Percentiles rank a stretch among this genome's conserved stretches.
Evolutionary conservation across 2,113 vertebrate species (phyloP).

Genomic region (Pelodiscus sinensis): DNA sequence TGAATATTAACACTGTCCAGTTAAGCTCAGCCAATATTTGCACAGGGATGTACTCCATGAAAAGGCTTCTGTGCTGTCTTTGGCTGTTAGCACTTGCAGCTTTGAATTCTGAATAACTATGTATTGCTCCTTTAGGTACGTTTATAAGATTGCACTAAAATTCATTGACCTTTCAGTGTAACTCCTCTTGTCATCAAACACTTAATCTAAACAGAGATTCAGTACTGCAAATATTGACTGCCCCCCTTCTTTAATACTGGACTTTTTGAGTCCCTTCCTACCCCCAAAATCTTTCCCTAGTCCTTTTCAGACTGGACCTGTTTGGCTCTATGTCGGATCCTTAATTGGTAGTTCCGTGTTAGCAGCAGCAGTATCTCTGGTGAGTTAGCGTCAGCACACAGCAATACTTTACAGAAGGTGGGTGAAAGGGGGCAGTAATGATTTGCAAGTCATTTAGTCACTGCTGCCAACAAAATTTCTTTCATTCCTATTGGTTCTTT

Average conservation of each 20-base stretch:
- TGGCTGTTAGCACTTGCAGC: background rate
- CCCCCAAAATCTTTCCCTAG: rapidly evolving
- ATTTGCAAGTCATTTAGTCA: background rate
- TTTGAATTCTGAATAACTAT: background rate
- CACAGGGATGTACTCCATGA: rapidly evolving
- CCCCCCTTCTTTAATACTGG: rapidly evolving
- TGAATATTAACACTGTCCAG: background rate
- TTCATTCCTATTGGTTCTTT: constrained; percentile 13
- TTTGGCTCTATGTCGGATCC: background rate
- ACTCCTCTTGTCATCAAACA: background rate
- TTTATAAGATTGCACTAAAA: background rate
- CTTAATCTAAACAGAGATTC: background rate
- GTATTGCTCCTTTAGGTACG: rapidly evolving
- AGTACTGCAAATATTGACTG: rapidly evolving
- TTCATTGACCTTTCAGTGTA: background rate
- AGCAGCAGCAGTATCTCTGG: background rate
- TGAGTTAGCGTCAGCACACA: background rate
- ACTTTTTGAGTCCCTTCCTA: background rate
- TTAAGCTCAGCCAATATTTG: background rate
- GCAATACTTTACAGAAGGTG: background rate
- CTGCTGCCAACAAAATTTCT: constrained; percentile 43
- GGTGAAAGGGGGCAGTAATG: constrained; percentile 27
- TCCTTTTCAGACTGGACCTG: background rate
- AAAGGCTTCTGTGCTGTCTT: background rate
- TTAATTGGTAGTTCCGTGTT: background rate